Conservation (phyloP, 1,140 invertebrate genomes). For the Zophobas atratus region DNA sequence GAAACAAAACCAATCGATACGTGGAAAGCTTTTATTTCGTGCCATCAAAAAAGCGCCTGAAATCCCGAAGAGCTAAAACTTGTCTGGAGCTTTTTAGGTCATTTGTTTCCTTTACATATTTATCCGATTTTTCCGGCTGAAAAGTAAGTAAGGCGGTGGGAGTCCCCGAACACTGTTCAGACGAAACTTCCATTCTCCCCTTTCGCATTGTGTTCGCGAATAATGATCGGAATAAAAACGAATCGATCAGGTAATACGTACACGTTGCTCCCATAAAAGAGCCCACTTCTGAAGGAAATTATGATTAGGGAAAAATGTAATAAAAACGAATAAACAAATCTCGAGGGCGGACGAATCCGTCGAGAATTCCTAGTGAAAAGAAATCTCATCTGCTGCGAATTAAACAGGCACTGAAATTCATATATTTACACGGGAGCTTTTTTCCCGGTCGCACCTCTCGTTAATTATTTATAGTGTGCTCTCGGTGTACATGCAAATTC, state of each 20-base stretch:
- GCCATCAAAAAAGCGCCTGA: constrained; percentile 33
- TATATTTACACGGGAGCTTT: constrained; percentile 37
- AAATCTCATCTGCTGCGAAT: constrained; percentile 36
- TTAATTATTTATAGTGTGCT: constrained; percentile 26
- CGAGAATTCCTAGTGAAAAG: constrained; percentile 17
- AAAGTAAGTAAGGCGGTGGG: constrained; percentile 25
- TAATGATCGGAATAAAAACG: constrained; percentile 29
- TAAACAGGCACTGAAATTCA: constrained; percentile 39
- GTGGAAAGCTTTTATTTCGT: constrained; percentile 31
- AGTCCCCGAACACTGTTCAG: constrained; percentile 1
- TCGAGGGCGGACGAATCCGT: constrained; percentile 12
- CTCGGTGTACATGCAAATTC: constrained; percentile 24
- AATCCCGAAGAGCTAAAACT: constrained; percentile 41
- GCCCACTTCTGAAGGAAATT: neutral
- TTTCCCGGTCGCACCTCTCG: constrained; percentile 15
- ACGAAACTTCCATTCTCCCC: constrained; percentile 27
- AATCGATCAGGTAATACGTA: constrained; percentile 32
- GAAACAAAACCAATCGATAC: constrained; percentile 19
- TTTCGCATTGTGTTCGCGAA: constrained; percentile 35
- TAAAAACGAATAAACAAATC: constrained; percentile 39
- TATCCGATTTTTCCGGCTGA: constrained; percentile 41
- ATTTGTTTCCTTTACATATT: constrained; percentile 42
- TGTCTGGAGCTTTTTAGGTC: constrained; percentile 39
- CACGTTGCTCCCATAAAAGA: constrained; percentile 1
- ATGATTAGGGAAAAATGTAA: constrained; percentile 35